These are phyloP conservation scores for Lysiphlebus fabarum DNA, from an alignment of 1,140 invertebrate genomes.

Conservation along the genomic window DNA sequence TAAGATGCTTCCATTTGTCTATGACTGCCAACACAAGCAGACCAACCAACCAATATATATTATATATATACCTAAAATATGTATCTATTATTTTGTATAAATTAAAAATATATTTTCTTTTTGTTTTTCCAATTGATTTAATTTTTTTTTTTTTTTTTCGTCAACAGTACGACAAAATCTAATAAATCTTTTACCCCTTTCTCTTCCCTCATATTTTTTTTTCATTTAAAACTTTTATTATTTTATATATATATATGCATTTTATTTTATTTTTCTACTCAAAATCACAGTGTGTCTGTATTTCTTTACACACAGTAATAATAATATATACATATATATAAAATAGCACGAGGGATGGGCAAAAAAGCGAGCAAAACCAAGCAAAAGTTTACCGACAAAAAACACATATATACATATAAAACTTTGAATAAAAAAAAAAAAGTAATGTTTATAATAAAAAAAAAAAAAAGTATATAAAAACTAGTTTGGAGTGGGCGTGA, in stretches of 20 bases:
- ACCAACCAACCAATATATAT: no score
- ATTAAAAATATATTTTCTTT: no score
- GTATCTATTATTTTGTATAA: no score
- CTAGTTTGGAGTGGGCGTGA: constrained; percentile 9
- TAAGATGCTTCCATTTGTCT: neutral
- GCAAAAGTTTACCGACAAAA: constrained; percentile 13
- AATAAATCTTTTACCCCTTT: neutral
- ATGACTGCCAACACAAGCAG: constrained; percentile 16
- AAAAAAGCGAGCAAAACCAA: constrained; percentile 11
- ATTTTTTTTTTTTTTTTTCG: no score
- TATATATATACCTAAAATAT: no score
- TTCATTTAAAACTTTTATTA: neutral
- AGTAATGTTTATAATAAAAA: neutral
- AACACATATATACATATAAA: neutral
- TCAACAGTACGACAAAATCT: no score
- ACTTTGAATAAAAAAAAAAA: neutral
- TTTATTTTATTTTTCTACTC: constrained; percentile 27
- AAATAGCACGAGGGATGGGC: neutral
- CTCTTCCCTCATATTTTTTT: neutral
- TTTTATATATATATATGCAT: no score
- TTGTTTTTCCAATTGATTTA: no score
- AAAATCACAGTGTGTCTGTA: neutral
- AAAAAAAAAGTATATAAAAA: neutral
- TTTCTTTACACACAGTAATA: constrained; percentile 17
- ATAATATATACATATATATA: constrained; percentile 11